Base-by-base conservation (phyloP, 2,113 vertebrate genomes). In the Dryoscopus gambensis region DNA sequence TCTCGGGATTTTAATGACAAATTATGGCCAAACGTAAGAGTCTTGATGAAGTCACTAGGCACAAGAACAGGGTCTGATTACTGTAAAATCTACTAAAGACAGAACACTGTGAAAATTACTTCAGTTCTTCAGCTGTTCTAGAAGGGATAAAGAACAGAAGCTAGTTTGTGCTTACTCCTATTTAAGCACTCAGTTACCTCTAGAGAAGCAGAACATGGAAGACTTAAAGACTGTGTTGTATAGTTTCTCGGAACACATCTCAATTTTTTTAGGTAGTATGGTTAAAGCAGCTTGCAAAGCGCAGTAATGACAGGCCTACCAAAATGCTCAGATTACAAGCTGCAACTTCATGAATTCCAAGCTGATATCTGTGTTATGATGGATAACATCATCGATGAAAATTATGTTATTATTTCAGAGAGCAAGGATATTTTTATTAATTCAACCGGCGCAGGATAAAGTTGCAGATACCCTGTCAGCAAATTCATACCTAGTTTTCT, bases 361-460 rank as follows among this genome's bases (percentile, higher is more conserved):
- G 11, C 11, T 18, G 18, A 1, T 23, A 57, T 4, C 42, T 25
- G 4, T 2, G 4, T 15, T 22, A 16, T 4, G n/a, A 60, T 0
- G 19, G 37, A 23, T 11, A 40, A 53, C 23, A 53, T 20, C 14
- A 53, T 5, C 12, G 39, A 46, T 39, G 5, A 53, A 69, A 69
- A 69, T 6, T 5, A 52, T 39, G 12, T 1, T 46, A 37, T 10
- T 22, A 39, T 25, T 49, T 15, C 6, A 4, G 22, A 39, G 8
- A 8, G 4, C 2, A 25, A 52, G 1, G 11, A 5, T 15, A 40
- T 30, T 49, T 63, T 39, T 33, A 42, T 7, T 35, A 68, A 56
- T 6, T 2, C 42, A 50, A 31, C 27, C 2, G 7, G 25, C 70
- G 79, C 13, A 24, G 30, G 4, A n/a, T 3, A 7, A 83, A 94